A percentile compares a stretch with the other conserved stretches of the same genome.
Conservation (phyloP, 2,888 invertebrate species). For the Epinotia bilunana region DNA sequence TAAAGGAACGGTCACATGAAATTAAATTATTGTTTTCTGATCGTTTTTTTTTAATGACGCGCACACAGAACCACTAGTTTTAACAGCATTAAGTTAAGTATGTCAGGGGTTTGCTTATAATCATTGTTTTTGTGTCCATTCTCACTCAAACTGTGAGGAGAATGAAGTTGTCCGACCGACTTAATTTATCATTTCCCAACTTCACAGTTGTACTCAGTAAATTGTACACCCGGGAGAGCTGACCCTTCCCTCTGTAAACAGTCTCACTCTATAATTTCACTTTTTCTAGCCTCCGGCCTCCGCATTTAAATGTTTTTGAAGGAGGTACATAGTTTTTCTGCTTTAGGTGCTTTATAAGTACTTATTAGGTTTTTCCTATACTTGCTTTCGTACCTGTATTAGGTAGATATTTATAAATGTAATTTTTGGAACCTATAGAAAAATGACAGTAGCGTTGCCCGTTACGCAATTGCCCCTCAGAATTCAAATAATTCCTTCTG, state of each 20-base stretch:
- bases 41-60: no score
- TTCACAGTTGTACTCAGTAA: not conserved
- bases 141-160: not conserved
- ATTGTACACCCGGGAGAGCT: not conserved
- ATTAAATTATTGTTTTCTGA: no score
- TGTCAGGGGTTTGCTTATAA: not conserved
- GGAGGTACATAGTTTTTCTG: not conserved
- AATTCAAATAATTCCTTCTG: no score
- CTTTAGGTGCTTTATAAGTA: not conserved
- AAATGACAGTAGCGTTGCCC: no score
- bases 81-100: not conserved
- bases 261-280: not conserved
- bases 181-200: slow-evolving; percentile 12
- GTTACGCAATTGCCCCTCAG: no score
- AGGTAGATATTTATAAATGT: no score
- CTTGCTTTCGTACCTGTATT: no score
- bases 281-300: not conserved
- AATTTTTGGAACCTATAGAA: no score
- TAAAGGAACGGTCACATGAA: no score
- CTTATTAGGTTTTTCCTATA: not conserved
- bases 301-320: not conserved
- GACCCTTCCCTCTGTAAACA: not conserved
- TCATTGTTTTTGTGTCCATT: not conserved
- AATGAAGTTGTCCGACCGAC: slow-evolving; percentile 7
- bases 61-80: not conserved